These are phyloP conservation scores for Heliconius cydno DNA, from an alignment of 2,888 invertebrate genomes.

Conservation along the genomic window DNA sequence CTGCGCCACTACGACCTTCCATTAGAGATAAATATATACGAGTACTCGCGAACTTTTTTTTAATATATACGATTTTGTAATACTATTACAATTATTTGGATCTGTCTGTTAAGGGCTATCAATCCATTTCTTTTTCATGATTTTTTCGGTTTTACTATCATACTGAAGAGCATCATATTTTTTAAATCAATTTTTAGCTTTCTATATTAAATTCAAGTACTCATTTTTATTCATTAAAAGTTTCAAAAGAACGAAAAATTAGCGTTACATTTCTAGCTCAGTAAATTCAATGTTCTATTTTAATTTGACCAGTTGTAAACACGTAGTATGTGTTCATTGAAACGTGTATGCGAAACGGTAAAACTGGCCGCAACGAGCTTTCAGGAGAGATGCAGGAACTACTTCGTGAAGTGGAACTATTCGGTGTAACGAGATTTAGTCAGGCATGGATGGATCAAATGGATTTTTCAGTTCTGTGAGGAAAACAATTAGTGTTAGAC, in stretches of 20 bases:
- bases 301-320: conserved; percentile 9
- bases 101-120: too few relatives aligned
- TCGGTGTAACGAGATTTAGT: conserved; percentile 1
- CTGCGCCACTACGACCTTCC: too few relatives aligned
- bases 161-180: too few relatives aligned
- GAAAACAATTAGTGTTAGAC: neutral
- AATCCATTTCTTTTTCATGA: too few relatives aligned
- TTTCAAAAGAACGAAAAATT: neutral
- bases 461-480: neutral
- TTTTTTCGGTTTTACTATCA: too few relatives aligned
- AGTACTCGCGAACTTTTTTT: too few relatives aligned
- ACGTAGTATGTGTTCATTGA: conserved; percentile 16
- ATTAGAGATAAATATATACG: too few relatives aligned
- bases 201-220: neutral
- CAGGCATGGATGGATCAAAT: neutral
- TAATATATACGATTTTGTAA: too few relatives aligned
- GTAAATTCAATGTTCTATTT: neutral
- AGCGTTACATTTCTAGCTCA: neutral
- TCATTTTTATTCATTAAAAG: neutral
- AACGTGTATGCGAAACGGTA: conserved; percentile 5
- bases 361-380: neutral
- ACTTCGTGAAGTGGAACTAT: neutral
- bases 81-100: too few relatives aligned
- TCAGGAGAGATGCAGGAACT: neutral
- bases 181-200: neutral